Percentiles rank a stretch among this genome's conserved stretches.
Conservation (phyloP, 1,140 invertebrate genomes). For the Aphaenogaster floridana region DNA sequence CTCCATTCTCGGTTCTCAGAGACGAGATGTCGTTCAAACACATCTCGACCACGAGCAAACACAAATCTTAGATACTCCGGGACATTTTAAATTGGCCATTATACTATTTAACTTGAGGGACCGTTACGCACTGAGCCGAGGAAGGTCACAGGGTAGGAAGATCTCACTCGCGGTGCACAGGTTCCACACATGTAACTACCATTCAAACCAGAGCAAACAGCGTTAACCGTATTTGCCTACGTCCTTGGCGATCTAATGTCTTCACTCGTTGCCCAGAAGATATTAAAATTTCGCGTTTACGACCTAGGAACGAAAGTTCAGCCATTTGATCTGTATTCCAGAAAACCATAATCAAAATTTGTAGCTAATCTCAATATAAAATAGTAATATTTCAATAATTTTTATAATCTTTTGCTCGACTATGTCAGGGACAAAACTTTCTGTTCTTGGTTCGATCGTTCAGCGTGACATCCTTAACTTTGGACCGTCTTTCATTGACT, state of each 20-base stretch:
- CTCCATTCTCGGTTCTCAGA: constrained; percentile 76
- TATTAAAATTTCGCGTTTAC: constrained; percentile 68
- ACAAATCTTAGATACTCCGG: constrained; percentile 83
- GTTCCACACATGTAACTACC: constrained; percentile 79
- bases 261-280: constrained; percentile 58
- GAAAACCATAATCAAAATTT: neutral
- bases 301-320: no score
- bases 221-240: constrained; percentile 84
- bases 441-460: constrained; percentile 63
- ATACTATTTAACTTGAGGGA: constrained; percentile 87
- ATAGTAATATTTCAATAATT: constrained; percentile 8
- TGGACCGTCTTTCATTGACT: constrained; percentile 77
- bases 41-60: constrained; percentile 81
- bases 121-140: constrained; percentile 67
- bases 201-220: constrained; percentile 83
- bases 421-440: constrained; percentile 75
- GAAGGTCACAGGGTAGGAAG: constrained; percentile 64
- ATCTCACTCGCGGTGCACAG: constrained; percentile 66
- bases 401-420: neutral
- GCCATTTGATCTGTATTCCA: no score
- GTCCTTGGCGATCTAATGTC: constrained; percentile 81
- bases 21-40: constrained; percentile 81
- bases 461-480: constrained; percentile 67
- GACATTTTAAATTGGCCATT: constrained; percentile 87
- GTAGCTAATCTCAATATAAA: neutral